Evolutionary conservation across 2,888 invertebrate genomes (phyloP), one percentile per base, ranked within the genome.

Genomic region (Zaprionus obscuricornis): DNA sequence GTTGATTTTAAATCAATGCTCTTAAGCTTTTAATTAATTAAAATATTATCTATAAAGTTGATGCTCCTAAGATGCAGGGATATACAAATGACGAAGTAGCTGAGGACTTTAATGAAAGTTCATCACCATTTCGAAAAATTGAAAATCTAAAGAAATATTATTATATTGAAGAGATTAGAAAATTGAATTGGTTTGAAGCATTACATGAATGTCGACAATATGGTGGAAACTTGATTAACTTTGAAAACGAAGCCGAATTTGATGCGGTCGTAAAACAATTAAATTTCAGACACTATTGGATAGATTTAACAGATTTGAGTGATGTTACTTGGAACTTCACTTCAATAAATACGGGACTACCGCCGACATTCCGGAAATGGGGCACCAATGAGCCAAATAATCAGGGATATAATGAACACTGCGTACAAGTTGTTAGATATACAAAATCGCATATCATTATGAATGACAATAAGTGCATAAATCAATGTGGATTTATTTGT

Each of bases 361-460:
- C 10, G 0, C 2, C 24, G 1, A 22, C 0, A 1, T 52, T 22
- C 5, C 0, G 1, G 0, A 40, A 10, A 5, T 63, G 63, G 63
- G 14, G 13, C 8, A 6, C 0, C 0, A 0, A 3, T 0, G 64
- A 64, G 13, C 64, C 64, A 3, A 64, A 64, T 45, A 64, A 64
- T n/a, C 0, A 7, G 2, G 24, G 13, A 0, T 2, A 6, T 0
- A 18, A 18, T 1, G 63, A 64, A 8, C 31, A 45, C 4, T 55
- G 63, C 10, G 56, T 17, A 1, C 27, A n/a, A 64, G 27, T 10
- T 63, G 18, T 3, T 34, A 1, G 4, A 22, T 22, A 4, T 20
- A 0, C 4, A 4, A 5, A 3, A 5, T 1, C 1, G 0, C 1
- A 13, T 0, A 5, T 47, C 0, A 5, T 0, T 5, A 64, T 64